These are phyloP conservation scores for Stichopus horrens DNA, from an alignment of 53 echinoderm and acorn worm species.

Conservation along the genomic window DNA sequence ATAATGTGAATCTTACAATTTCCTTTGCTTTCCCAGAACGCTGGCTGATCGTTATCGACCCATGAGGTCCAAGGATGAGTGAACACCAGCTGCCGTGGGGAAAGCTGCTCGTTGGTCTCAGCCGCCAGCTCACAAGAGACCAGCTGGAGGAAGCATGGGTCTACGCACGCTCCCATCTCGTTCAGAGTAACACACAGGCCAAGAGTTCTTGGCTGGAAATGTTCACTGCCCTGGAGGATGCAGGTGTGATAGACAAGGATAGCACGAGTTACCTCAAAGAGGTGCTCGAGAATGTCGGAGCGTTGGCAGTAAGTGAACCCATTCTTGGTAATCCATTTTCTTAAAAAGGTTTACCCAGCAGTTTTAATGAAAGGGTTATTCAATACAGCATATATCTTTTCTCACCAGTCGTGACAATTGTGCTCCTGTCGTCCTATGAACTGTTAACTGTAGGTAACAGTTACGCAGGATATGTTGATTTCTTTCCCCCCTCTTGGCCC, in stretches of 20 bases:
- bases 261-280: slow-evolving; percentile 64
- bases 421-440: no score
- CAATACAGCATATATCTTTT: no score
- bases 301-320: not conserved
- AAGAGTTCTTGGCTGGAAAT: slow-evolving; percentile 12
- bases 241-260: slow-evolving; percentile 66
- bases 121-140: slow-evolving; percentile 42
- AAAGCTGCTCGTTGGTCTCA: slow-evolving; percentile 40
- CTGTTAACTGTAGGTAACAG: no score
- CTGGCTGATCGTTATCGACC: not conserved
- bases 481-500: no score
- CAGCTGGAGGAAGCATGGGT: slow-evolving; percentile 47
- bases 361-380: no score
- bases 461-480: no score
- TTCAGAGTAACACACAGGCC: slow-evolving; percentile 23
- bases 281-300: slow-evolving; percentile 32
- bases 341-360: no score
- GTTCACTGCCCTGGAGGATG: slow-evolving; percentile 47
- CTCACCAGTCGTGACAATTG: no score
- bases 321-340: no score
- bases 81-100: slow-evolving; percentile 37
- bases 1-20: no score
- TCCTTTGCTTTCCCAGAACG: not conserved
- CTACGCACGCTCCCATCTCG: slow-evolving; percentile 13
- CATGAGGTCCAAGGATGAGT: slow-evolving; percentile 16